Conservation (phyloP, 2,797 vertebrate species). For the Eulemur rubriventer region DNA sequence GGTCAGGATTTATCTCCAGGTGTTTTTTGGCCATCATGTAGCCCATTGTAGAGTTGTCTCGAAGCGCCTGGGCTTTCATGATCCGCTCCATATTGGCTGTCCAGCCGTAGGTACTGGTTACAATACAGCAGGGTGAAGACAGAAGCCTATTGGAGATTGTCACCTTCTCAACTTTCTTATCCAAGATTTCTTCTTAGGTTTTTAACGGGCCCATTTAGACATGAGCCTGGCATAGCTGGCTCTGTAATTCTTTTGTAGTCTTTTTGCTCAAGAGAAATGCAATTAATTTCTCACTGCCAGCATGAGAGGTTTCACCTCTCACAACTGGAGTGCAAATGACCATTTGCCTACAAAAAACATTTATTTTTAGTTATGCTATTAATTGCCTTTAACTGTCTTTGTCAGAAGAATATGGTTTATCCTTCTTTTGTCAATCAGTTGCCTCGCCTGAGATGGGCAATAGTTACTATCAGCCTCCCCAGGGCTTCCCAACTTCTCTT, state of each 20-base stretch:
- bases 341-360: neutral
- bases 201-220: neutral
- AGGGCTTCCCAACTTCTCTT: neutral
- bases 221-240: neutral
- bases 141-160: too few species aligned
- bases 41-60: too few species aligned
- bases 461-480: neutral
- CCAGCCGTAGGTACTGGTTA: too few species aligned
- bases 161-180: too few species aligned
- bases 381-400: neutral
- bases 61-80: too few species aligned
- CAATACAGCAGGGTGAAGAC: too few species aligned
- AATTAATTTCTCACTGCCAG: neutral
- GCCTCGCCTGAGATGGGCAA: neutral
- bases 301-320: neutral
- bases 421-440: neutral
- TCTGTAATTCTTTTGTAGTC: neutral
- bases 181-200: too few species aligned
- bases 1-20: too few species aligned
- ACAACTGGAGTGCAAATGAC: neutral
- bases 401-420: neutral
- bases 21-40: too few species aligned
- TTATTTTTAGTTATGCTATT: neutral
- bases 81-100: too few species aligned
- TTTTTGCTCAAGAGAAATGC: conserved; percentile 1